Conservation (phyloP, 2,113 vertebrate species). For the human (Homo sapiens) region GRCh38 chr11:96116501-96117000, state of each 20-base stretch:
- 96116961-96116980: not conserved
- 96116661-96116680: constrained; percentile 17
- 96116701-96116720: not conserved
- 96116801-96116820: not conserved
- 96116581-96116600: constrained; percentile 59
- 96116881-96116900: not conserved
- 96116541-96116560: constrained; percentile 66
- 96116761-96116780: not conserved
- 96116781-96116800: not conserved
- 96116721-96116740: not conserved
- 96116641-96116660: constrained; percentile 46
- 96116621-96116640: constrained; percentile 40
- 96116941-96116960: not conserved
- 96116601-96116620: constrained; percentile 31
- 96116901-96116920: not conserved
- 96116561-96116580: constrained; percentile 46
- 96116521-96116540: constrained; percentile 58
- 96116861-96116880: not conserved
- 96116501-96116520: constrained; percentile 59
- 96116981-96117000: not conserved
- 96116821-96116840: not conserved
- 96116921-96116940: constrained; percentile 21
- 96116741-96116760: not conserved
- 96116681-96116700: not conserved
- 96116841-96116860: not conserved